Evolutionary conservation across 2,888 invertebrate species (phyloP), one percentile per base, ranked within the genome.

Genomic region (Thereva nobilitata): DNA sequence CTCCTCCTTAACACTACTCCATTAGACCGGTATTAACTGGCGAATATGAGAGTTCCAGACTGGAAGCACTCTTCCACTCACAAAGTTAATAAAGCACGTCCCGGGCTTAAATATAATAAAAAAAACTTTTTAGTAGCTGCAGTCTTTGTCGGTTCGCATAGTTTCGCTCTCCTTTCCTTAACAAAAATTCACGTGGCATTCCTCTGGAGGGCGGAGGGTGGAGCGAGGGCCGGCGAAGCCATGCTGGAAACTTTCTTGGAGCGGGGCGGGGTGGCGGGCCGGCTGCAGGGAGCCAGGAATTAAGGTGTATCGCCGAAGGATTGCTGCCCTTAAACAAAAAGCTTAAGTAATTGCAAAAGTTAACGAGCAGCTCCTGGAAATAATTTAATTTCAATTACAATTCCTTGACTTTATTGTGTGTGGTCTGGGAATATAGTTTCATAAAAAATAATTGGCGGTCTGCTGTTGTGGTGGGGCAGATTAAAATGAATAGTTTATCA

Each of bases 81-180:
- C 50, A 50, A 59, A 68, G 68, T 66, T 68, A 68, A 68, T 68
- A 68, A 68, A 66, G 68, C 68, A 68, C 66, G 68, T 68, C 66
- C 66, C 65, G 54, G 44, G 53, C 66, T 68, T 66, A 68, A 68
- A 63, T 63, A 68, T 65, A 66, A 66, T 68, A 66, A 68, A 66
- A 68, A 68, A 56, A 38, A 34, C 44, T 45, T 56, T 56, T 56
- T 45, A 56, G 56, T 56, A 35, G 9, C 56, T 59, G 57, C 57
- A 59, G 47, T 44, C 23, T 35, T 59, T 35, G 42, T 56, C 3
- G 35, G 34, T 34, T 56, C 37, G 45, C 10, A n/a, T 59, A 45
- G 35, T 45, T 44, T 57, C 45, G 37, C 23, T 23, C 23, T 59
- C 47, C 8, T 37, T 59, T 47, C 35, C 44, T 12, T 47, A 47